phyloP scores from a whole-genome alignment of 2,888 invertebrate species.

The Pterobdella sp. region DNA sequence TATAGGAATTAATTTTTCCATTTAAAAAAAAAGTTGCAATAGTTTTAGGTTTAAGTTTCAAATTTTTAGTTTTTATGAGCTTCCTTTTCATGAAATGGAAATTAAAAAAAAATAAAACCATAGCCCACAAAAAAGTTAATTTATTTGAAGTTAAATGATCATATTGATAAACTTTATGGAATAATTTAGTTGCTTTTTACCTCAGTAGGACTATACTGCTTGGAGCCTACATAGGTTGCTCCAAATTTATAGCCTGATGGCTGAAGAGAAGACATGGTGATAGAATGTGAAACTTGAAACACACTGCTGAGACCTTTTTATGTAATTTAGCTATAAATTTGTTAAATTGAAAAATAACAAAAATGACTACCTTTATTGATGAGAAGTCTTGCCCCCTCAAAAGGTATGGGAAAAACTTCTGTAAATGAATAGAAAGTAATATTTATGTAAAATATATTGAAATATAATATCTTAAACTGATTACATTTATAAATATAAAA shows the following conservation, averaged over 20 bases:
- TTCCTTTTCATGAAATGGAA: no score
- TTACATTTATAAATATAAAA: not conserved
- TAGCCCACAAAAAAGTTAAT: no score
- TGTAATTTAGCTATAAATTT: not conserved
- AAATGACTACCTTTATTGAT: constrained; percentile 68
- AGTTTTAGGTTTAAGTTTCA: no score
- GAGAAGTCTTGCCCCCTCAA: constrained; percentile 92
- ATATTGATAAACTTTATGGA: not conserved
- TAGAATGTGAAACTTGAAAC: constrained; percentile 91
- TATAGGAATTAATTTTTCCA: no score
- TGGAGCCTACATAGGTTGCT: constrained; percentile 91
- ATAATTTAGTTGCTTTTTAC: constrained; percentile 40
- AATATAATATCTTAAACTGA: not conserved
- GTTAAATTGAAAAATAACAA: not conserved
- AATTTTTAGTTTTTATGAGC: no score
- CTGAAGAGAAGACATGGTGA: constrained; percentile 71
- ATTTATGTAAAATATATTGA: not conserved
- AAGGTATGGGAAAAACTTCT: constrained; percentile 91
- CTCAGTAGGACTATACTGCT: constrained; percentile 79
- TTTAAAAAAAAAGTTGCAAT: no score
- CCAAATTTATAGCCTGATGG: constrained; percentile 84
- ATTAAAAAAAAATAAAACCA: no score
- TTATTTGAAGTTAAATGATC: not conserved
- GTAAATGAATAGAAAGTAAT: constrained; percentile 38
- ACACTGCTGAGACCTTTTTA: constrained; percentile 77